Percentiles rank a stretch among this genome's conserved stretches.
phyloP scores from a whole-genome alignment of 2,113 vertebrate genomes.

The Glaucidium brasilianum region DNA sequence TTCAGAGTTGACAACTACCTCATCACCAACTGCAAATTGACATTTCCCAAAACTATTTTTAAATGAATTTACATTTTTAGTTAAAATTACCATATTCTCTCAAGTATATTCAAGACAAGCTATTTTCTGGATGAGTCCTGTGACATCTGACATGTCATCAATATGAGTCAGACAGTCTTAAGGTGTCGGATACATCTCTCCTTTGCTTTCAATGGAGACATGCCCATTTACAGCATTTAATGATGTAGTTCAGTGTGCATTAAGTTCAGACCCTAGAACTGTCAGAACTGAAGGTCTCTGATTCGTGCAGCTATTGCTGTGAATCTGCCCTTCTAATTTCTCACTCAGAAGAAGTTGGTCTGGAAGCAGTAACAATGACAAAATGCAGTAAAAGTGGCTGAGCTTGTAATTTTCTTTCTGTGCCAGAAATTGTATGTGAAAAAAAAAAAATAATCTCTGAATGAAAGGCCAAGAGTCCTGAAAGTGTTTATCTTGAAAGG shows the following conservation, averaged over 20 bases:
- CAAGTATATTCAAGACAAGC: background rate
- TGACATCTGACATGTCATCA: background rate
- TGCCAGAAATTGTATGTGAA: background rate
- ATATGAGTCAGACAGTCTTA: background rate
- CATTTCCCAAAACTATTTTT: background rate
- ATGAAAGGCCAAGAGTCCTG: background rate
- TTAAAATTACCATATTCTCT: background rate
- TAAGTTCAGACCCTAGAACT: background rate
- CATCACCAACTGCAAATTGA: background rate
- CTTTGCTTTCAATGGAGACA: background rate
- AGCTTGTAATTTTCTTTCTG: background rate
- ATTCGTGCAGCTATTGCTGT: background rate
- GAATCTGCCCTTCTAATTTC: slow-evolving; percentile 6
- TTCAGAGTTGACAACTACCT: background rate
- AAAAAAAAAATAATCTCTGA: background rate
- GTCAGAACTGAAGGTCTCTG: background rate
- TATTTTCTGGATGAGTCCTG: background rate
- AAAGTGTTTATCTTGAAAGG: background rate
- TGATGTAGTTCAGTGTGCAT: background rate
- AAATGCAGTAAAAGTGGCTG: background rate
- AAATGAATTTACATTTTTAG: background rate
- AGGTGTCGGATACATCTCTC: background rate
- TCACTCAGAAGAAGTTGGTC: background rate
- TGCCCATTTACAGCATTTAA: background rate
- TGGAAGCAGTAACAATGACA: background rate